Evolutionary conservation across 2,113 vertebrate genomes (phyloP), one percentile per base, ranked within the genome.

Genomic region (Triplophysa siluroides): DNA sequence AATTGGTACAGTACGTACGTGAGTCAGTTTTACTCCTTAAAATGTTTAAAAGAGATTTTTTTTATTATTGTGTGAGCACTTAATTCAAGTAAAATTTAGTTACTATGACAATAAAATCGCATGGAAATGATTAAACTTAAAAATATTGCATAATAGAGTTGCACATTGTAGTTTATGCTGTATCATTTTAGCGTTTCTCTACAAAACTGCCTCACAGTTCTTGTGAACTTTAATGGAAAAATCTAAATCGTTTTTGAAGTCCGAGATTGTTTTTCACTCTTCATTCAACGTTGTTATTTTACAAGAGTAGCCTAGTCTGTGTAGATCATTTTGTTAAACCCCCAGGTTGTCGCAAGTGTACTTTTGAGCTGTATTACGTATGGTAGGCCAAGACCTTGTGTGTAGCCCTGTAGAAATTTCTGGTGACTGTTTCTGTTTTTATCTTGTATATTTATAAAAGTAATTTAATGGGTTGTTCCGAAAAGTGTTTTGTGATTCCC

Each of bases 391-490:
- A 54, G 52, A 58, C 19, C 9, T 13, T 43, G 52, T 73, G 70
- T 73, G 70, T 56, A 12, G 52, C 8, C 19, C 29, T 73, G 13
- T 73, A 41, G 13, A 73, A 29, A 43, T 33, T n/a, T 43, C 52
- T 9, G 69, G 50, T 56, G n/a, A 38, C 10, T 16, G 12, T 41
- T 9, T 12, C 8, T 33, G n/a, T 9, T 11, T 12, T 56, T 58
- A 58, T 72, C 29, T 21, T 54, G 16, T 19, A 38, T 7, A 72
- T 7, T 29, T 26, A 26, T 18, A 68, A 24, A 50, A 52, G 41
- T 23, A 60, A 73, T 73, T 73, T 14, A 73, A 60, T 73, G 33
- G 16, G 14, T 47, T 63, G 38, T 76, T 65, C 18, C 52, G 24
- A 38, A 54, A 75, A 75, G 23, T 52, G 10, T 76, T 21, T 23